Percentiles rank a stretch among this genome's conserved stretches.
phyloP scores from a whole-genome alignment of 2,113 vertebrate species.

The Catharus bicknelli region DNA sequence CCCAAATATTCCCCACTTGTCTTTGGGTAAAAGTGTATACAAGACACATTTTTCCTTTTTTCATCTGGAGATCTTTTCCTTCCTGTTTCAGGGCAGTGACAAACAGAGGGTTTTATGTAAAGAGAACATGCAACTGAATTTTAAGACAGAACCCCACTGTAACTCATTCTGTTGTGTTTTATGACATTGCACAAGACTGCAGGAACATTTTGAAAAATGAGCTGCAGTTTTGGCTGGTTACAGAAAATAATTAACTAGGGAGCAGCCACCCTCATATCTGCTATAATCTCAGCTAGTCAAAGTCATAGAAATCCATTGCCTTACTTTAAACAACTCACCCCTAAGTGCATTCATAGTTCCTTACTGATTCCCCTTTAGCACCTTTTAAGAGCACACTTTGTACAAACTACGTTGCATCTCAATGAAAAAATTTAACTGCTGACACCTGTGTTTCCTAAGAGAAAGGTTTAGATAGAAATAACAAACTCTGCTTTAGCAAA shows the following conservation, averaged over 20 bases:
- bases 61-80: background rate
- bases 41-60: background rate
- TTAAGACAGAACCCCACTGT: background rate
- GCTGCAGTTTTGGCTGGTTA: background rate
- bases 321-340: background rate
- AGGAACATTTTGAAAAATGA: background rate
- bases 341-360: background rate
- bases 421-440: background rate
- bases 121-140: rapidly evolving
- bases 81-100: background rate
- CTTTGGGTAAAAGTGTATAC: background rate
- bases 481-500: background rate
- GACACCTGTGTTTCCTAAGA: background rate
- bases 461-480: background rate
- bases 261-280: background rate
- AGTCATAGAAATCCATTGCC: background rate
- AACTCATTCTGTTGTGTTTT: background rate
- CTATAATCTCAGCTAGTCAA: background rate
- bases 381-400: background rate
- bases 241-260: background rate
- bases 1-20: background rate
- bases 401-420: background rate
- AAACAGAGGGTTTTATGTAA: background rate
- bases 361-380: background rate
- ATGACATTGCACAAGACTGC: background rate